Evolutionary conservation across 2,797 vertebrate genomes (phyloP).

Genomic region (Hafferia zeledoni): DNA sequence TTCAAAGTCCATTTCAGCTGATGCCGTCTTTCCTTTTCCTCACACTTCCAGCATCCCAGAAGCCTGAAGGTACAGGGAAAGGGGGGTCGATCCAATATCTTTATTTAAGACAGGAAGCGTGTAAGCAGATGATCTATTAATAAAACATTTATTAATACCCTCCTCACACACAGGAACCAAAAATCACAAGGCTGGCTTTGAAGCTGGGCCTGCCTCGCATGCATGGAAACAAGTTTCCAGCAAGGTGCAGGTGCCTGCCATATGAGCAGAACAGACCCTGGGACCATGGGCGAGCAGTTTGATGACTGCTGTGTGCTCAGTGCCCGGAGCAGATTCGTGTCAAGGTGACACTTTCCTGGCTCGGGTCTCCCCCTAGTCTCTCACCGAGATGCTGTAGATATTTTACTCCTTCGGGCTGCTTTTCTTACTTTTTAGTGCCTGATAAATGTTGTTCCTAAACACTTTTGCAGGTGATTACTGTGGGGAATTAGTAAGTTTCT

Average conservation of each 20-base stretch:
- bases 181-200: constrained; percentile 51
- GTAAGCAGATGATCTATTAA: constrained; percentile 9
- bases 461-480: constrained; percentile 64
- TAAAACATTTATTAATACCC: constrained; percentile 48
- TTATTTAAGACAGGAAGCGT: neutral
- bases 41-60: neutral
- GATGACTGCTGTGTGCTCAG: constrained; percentile 39
- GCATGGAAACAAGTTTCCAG: neutral
- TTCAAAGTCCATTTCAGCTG: neutral
- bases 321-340: constrained; percentile 16
- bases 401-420: neutral
- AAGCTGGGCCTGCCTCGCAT: constrained; percentile 11
- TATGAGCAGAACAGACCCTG: constrained; percentile 54
- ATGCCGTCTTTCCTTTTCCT: neutral
- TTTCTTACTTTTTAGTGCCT: constrained; percentile 21
- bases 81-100: neutral
- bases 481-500: constrained; percentile 48
- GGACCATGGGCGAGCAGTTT: neutral
- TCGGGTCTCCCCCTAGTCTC: neutral
- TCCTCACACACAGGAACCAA: constrained; percentile 49
- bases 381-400: neutral
- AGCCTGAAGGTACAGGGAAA: neutral
- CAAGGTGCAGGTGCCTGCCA: constrained; percentile 50
- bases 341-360: constrained; percentile 58
- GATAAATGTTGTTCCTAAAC: constrained; percentile 37